Evolutionary conservation across 2,888 invertebrate species (phyloP), one percentile per base, ranked within the genome.

Genomic region (Drosophila mimetica): DNA sequence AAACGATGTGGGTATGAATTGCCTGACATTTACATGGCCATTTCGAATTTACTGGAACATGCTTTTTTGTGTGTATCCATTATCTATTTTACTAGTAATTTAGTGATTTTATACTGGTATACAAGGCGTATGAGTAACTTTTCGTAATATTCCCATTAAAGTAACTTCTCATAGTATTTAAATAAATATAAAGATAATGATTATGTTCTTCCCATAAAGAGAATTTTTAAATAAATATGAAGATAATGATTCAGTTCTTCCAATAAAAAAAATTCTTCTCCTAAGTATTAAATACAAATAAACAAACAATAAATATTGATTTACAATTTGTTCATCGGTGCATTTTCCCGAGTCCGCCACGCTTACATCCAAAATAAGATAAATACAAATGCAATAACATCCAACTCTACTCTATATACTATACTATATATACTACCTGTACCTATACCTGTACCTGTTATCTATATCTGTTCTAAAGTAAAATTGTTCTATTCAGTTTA

Each of bases 351-450:
- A 54, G 22, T 61, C 69, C 63, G 66, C 54, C 72, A 80, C 77
- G 81, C 81, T 82, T 82, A 79, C 82, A 82, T 77, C 64, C 71
- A 63, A 71, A 61, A 65, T 61, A 61, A 46, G 46, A 58, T 61
- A 64, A 63, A 64, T 46, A 50, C 44, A 52, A 70, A 64, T 71
- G 54, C 63, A 66, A 52, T 67, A 58, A 74, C 44, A 69, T 48
- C 18, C 32, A 41, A 63, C 42, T 48, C 51, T 39, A 74, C 71
- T 63, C 66, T 73, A 57, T 69, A 72, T 63, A 73, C 61, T 57
- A 44, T 54, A 61, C 59, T 37, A 66, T 52, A 64, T 61, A 44
- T 67, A 55, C 52, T 37, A 44, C 55, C 47, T 37, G 37, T 60
- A 73, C 66, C 47, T 37, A 16, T 60, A 73, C 66, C 47, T 53